Conservation (phyloP, 2,797 vertebrate genomes). For the Crenuchus spilurus region DNA sequence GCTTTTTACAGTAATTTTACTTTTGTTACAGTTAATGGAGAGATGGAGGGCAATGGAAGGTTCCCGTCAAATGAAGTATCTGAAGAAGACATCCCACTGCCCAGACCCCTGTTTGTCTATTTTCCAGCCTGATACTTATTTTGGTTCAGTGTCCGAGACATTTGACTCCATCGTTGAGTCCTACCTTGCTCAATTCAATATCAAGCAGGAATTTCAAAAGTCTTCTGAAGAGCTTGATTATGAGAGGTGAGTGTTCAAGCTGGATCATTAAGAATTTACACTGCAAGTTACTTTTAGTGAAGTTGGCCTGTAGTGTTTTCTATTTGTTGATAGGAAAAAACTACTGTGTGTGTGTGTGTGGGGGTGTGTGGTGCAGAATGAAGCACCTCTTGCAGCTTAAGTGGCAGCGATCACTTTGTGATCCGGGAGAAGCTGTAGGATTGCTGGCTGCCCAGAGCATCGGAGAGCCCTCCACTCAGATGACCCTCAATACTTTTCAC, state of each 20-base stretch:
- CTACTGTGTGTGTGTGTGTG: background rate
- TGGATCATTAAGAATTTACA: too few species aligned
- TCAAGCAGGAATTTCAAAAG: slow-evolving; percentile 39
- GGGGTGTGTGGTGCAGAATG: slow-evolving; percentile 72
- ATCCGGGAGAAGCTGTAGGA: slow-evolving; percentile 95
- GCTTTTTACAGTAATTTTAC: background rate
- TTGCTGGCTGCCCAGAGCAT: slow-evolving; percentile 96
- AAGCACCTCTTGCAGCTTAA: slow-evolving; percentile 87
- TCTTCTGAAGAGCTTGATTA: slow-evolving; percentile 62
- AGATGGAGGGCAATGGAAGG: slow-evolving; percentile 85
- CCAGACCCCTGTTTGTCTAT: slow-evolving; percentile 87
- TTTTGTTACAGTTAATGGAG: slow-evolving; percentile 75
- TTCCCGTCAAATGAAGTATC: slow-evolving; percentile 77
- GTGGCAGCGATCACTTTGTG: slow-evolving; percentile 94
- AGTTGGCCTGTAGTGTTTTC: too few species aligned
- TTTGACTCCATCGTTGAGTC: slow-evolving; percentile 82
- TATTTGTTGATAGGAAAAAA: too few species aligned
- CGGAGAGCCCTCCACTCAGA: slow-evolving; percentile 97
- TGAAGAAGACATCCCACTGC: slow-evolving; percentile 80
- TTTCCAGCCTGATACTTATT: slow-evolving; percentile 85
- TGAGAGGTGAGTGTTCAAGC: slow-evolving; percentile 74
- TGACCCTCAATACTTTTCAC: slow-evolving; percentile 99
- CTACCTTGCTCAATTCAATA: slow-evolving; percentile 72
- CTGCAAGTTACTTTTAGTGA: too few species aligned
- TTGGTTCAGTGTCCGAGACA: slow-evolving; percentile 93